Conservation (phyloP, 2,888 invertebrate genomes). For the Agrotis ipsilon region DNA sequence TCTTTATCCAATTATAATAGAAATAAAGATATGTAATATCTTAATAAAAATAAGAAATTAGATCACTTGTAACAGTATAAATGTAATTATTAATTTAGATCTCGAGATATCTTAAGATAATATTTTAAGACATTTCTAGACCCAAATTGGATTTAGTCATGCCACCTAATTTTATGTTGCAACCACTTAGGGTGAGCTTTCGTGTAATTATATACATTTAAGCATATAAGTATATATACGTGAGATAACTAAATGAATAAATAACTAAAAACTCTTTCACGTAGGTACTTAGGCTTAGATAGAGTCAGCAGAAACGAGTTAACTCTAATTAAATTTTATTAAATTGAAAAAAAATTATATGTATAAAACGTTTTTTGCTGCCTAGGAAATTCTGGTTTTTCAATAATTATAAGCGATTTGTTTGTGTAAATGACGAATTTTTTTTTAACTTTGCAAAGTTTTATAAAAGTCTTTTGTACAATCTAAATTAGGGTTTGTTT, state of each 20-base stretch:
- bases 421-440: too few relatives aligned
- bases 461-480: too few relatives aligned
- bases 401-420: too few relatives aligned
- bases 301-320: slow-evolving; percentile 63
- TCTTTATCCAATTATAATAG: too few relatives aligned
- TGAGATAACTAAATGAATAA: slow-evolving; percentile 66
- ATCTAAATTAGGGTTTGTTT: too few relatives aligned
- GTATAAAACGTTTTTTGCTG: too few relatives aligned
- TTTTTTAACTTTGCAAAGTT: too few relatives aligned
- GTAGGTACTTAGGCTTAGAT: slow-evolving; percentile 47
- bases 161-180: slow-evolving; percentile 22
- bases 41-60: not conserved
- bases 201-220: slow-evolving; percentile 40
- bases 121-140: not conserved
- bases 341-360: too few relatives aligned
- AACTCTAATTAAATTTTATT: not conserved
- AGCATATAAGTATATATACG: slow-evolving; percentile 44
- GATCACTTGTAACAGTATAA: not conserved
- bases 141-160: not conserved
- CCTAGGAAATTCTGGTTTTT: too few relatives aligned
- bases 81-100: slow-evolving; percentile 10
- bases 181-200: slow-evolving; percentile 45
- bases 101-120: not conserved
- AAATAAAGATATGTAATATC: not conserved
- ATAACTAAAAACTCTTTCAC: slow-evolving; percentile 70